A percentile compares a stretch with the other conserved stretches of the same genome.
Conservation (phyloP, 2,888 invertebrate genomes). For the Diplazon laetatorius region DNA sequence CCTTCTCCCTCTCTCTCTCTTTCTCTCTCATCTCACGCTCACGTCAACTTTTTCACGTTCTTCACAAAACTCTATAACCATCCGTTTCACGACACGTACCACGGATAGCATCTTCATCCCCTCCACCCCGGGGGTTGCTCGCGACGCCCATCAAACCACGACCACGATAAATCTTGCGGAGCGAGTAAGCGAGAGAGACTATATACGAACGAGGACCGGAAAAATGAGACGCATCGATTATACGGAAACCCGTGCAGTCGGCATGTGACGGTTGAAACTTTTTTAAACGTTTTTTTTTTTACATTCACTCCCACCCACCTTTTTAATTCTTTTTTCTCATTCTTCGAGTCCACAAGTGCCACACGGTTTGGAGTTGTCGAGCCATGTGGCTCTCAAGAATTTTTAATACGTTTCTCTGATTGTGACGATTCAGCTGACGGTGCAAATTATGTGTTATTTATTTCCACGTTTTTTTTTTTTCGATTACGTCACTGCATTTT, state of each 20-base stretch:
- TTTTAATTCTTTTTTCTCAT: slow-evolving; percentile 29
- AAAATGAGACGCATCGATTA: slow-evolving; percentile 78
- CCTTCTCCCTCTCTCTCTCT: slow-evolving; percentile 4
- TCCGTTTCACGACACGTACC: slow-evolving; percentile 60
- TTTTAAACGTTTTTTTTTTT: slow-evolving; percentile 18
- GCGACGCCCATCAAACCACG: slow-evolving; percentile 65
- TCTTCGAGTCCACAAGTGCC: slow-evolving; percentile 2
- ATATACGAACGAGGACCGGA: slow-evolving; percentile 78
- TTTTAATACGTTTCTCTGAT: background rate
- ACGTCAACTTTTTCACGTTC: no score
- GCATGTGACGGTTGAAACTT: slow-evolving; percentile 18
- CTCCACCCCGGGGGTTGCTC: slow-evolving; percentile 47
- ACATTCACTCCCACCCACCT: background rate
- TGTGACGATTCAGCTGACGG: no score
- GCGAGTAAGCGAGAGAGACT: slow-evolving; percentile 39
- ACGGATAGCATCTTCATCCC: slow-evolving; percentile 49
- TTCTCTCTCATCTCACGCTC: no score
- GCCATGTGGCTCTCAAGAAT: background rate
- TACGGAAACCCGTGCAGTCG: slow-evolving; percentile 50
- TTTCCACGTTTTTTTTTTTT: background rate
- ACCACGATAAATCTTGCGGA: slow-evolving; percentile 76
- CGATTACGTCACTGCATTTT: no score
- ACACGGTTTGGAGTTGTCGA: background rate
- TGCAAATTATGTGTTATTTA: background rate
- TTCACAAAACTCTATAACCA: slow-evolving; percentile 41